phyloP scores from a whole-genome alignment of 2,113 vertebrate species.

The Eptesicus fuscus region DNA sequence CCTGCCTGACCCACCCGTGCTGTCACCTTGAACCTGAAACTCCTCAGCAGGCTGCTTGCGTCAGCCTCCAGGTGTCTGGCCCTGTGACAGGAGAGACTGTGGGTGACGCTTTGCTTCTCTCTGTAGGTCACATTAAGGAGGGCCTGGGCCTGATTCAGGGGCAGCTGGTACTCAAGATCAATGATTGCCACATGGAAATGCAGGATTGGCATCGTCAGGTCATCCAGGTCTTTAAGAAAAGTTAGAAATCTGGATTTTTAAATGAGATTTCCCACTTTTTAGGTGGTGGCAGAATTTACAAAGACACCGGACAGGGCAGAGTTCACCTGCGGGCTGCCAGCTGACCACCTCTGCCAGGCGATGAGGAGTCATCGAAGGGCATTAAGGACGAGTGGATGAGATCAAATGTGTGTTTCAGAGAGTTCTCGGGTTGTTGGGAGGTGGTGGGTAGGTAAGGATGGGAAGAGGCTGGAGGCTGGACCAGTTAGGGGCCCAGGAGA shows the following conservation, averaged over 20 bases:
- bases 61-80: not conserved
- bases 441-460: not conserved
- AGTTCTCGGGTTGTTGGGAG: not conserved
- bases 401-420: not conserved
- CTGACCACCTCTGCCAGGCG: not conserved
- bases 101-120: not conserved
- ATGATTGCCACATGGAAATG: rapidly evolving
- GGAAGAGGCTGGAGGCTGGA: not conserved
- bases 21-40: not conserved
- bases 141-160: not conserved
- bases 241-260: not conserved
- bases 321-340: not conserved
- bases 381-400: not conserved
- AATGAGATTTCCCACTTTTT: not conserved
- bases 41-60: not conserved
- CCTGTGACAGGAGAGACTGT: not conserved
- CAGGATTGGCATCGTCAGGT: not conserved
- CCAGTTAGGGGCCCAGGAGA: not conserved
- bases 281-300: not conserved
- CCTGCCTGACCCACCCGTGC: rapidly evolving
- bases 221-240: not conserved
- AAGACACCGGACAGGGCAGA: not conserved
- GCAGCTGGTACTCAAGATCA: not conserved
- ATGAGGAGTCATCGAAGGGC: not conserved
- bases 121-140: not conserved